These are phyloP conservation scores for Sebastes schlegelii DNA, from an alignment of 2,113 vertebrate species.

Conservation along the genomic window DNA sequence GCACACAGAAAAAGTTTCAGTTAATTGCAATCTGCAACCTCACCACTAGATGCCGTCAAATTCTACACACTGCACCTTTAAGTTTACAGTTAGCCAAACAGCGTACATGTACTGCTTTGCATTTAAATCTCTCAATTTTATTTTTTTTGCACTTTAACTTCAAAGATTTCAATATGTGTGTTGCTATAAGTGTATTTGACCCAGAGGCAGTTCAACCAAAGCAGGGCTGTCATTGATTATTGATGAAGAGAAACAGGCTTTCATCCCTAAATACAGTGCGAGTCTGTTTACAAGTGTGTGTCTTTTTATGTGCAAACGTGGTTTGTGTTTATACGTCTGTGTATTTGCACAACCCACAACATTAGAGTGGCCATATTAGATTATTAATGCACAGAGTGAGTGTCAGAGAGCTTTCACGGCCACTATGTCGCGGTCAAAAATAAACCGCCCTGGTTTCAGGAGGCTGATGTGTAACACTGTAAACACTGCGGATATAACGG, in stretches of 20 bases:
- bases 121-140: background rate
- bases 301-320: background rate
- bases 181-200: background rate
- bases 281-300: background rate
- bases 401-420: background rate
- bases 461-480: no score
- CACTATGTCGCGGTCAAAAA: background rate
- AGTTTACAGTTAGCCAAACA: background rate
- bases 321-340: background rate
- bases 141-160: background rate
- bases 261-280: background rate
- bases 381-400: conserved; percentile 2
- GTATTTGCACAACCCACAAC: background rate
- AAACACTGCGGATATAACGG: no score
- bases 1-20: no score
- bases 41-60: no score
- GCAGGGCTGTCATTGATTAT: background rate
- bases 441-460: background rate
- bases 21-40: no score
- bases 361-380: background rate
- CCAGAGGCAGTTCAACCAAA: background rate
- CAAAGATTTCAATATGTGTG: background rate
- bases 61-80: no score
- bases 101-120: background rate
- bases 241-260: background rate